Percentiles rank a stretch among this genome's conserved stretches.
These are phyloP conservation scores for Hyles lineata DNA, from an alignment of 2,888 invertebrate genomes.

Conservation along the genomic window DNA sequence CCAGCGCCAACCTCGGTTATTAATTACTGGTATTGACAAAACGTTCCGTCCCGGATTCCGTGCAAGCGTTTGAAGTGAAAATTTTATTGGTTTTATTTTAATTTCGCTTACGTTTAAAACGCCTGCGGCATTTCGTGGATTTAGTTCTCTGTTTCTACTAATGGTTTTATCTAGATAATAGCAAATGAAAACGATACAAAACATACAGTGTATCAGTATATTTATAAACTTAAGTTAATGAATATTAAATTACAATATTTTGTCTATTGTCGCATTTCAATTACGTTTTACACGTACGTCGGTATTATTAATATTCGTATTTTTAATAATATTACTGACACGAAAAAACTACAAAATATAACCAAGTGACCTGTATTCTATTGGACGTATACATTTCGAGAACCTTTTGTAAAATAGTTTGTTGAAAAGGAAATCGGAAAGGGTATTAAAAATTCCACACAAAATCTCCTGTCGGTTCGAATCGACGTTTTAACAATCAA, in stretches of 20 bases:
- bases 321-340: no score
- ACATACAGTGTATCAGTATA: background rate
- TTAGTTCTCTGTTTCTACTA: background rate
- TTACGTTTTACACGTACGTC: background rate
- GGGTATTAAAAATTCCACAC: constrained; percentile 40
- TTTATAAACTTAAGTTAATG: background rate
- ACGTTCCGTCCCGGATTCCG: constrained; percentile 60
- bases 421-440: constrained; percentile 34
- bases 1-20: constrained; percentile 65
- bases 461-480: constrained; percentile 43
- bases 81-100: constrained; percentile 58
- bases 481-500: constrained; percentile 40
- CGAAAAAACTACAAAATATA: background rate
- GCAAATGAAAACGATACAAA: background rate
- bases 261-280: background rate
- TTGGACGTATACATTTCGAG: background rate
- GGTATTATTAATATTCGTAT: no score
- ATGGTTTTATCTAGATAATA: background rate
- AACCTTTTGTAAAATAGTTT: background rate
- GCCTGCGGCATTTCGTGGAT: background rate
- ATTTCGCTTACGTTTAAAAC: constrained; percentile 42
- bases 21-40: constrained; percentile 80
- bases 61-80: constrained; percentile 54
- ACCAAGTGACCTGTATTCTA: background rate
- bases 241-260: background rate